phyloP scores from a whole-genome alignment of 2,797 vertebrate species.

The Notamacropus eugenii region DNA sequence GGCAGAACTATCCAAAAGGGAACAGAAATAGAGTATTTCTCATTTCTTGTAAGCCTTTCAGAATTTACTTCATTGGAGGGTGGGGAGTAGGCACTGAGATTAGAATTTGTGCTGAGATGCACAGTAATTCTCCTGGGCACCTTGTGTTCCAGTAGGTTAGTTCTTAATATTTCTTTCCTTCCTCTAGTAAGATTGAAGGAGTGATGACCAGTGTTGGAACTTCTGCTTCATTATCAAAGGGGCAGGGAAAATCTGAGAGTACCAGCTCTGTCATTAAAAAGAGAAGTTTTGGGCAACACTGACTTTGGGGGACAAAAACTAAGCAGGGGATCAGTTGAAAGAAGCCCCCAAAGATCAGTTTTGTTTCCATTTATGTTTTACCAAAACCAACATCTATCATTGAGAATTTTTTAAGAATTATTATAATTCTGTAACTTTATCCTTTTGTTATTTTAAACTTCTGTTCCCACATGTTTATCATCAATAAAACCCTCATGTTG shows the following conservation, averaged over 20 bases:
- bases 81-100: too few species aligned
- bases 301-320: not conserved
- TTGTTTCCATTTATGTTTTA: not conserved
- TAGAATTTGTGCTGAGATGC: too few species aligned
- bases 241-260: not conserved
- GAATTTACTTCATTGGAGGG: not conserved
- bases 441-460: not conserved
- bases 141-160: not conserved
- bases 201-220: not conserved
- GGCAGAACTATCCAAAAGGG: not conserved
- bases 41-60: not conserved
- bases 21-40: not conserved
- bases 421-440: not conserved
- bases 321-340: not conserved
- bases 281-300: not conserved
- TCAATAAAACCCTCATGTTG: not conserved
- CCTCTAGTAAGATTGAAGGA: not conserved
- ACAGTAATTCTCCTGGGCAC: not conserved
- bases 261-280: not conserved
- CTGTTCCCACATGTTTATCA: not conserved
- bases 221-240: not conserved
- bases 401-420: not conserved
- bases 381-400: not conserved
- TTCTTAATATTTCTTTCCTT: not conserved
- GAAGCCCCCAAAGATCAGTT: not conserved